Evolutionary conservation across 1,140 invertebrate genomes (phyloP), one percentile per base, ranked within the genome.

Genomic region (Sogatella furcifera): DNA sequence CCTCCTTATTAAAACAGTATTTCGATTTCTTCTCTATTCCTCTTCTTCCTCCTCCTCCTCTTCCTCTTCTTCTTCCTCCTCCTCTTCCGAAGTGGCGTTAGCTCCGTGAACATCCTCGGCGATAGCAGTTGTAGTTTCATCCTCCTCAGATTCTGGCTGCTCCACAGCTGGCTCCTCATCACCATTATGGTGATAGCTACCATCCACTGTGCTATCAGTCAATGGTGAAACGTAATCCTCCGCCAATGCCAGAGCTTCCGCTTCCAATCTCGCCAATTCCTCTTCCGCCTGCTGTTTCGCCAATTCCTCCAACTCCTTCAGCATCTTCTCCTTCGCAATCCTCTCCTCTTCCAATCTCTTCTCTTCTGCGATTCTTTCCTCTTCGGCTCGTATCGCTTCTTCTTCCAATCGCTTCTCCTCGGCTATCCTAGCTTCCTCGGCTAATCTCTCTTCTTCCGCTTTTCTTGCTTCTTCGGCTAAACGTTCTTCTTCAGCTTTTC

Each of bases 331-430:
- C 42, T 57, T 49, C 34, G 34, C 9, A n/a, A 1, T 52, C 24
- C 28, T 49, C 11, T 57, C 57, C 22, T 64, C 60, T 54, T 59
- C 49, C 13, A 44, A 55, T 52, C 14, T n/a, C 49, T 34, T 44
- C 3, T 52, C 56, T 41, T 56, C 41, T 2, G 22, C 46, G 58
- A 59, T 43, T 28, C 42, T 42, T 8, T 31, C 24, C 38, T 55
- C 55, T 44, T 53, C 55, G 6, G 43, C 1, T 19, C 31, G 22
- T 44, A 22, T 34, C 6, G 54, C 59, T 46, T 59, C 57, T 19
- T 59, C 56, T 3, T 31, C 57, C 1, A n/a, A 1, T 52, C 28
- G 34, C 11, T 57, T 53, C 15, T 64, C 60, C 44, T 59, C 49
- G 24, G 54, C 59, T 52, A 9, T 21, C 49, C 17, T 44, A 1